These are phyloP conservation scores for Medauroidea extradentata DNA, from an alignment of 1,140 invertebrate genomes.

Conservation along the genomic window DNA sequence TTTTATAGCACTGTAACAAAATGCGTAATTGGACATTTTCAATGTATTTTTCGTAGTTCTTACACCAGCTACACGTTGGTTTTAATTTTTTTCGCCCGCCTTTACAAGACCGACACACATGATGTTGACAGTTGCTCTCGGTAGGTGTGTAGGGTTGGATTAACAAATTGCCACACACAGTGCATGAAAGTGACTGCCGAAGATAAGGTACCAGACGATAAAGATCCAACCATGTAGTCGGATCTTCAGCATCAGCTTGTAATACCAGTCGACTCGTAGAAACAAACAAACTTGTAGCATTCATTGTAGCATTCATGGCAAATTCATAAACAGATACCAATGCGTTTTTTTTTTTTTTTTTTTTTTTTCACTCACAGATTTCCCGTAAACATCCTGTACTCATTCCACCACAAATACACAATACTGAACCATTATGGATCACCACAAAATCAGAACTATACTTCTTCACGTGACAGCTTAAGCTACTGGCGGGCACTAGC, in stretches of 20 bases:
- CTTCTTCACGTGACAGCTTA: no score
- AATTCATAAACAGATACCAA: neutral
- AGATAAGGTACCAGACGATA: slow-evolving; percentile 78
- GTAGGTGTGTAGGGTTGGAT: slow-evolving; percentile 77
- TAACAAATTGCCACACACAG: slow-evolving; percentile 78
- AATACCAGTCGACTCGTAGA: slow-evolving; percentile 76
- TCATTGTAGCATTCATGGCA: slow-evolving; percentile 54
- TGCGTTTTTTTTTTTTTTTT: no score
- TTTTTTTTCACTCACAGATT: no score
- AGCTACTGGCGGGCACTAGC: no score
- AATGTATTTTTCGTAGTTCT: slow-evolving; percentile 73
- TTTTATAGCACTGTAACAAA: slow-evolving; percentile 81
- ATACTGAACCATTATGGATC: no score
- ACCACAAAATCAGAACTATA: no score
- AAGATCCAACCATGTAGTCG: slow-evolving; percentile 70
- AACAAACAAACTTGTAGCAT: slow-evolving; percentile 78
- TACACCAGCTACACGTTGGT: slow-evolving; percentile 79
- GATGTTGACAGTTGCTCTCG: slow-evolving; percentile 79
- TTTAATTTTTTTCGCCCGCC: slow-evolving; percentile 80
- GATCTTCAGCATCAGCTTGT: slow-evolving; percentile 62
- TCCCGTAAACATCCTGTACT: no score
- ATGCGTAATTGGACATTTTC: slow-evolving; percentile 79
- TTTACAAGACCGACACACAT: slow-evolving; percentile 76
- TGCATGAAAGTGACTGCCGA: slow-evolving; percentile 80
- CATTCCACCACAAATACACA: no score